Evolutionary conservation across 2,113 vertebrate species (phyloP).

Genomic region (Scomber scombrus): DNA sequence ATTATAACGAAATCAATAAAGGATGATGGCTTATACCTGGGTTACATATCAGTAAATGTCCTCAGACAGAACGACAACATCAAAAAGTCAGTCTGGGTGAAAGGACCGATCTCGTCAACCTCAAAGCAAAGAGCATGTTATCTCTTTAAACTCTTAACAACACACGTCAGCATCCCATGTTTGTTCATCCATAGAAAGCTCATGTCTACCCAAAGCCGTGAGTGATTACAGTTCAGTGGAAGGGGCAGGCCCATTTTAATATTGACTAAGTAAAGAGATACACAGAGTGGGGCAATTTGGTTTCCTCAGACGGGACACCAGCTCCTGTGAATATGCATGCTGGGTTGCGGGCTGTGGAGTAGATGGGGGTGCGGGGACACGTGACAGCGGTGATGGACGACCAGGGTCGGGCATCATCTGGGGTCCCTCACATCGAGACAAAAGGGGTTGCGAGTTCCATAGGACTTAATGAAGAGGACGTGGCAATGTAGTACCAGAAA

Average conservation of each 20-base stretch:
- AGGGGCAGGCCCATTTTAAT: slow-evolving; percentile 84
- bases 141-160: slow-evolving; percentile 34
- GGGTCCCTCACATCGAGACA: slow-evolving; percentile 67
- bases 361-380: slow-evolving; percentile 53
- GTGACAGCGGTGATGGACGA: slow-evolving; percentile 84
- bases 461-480: slow-evolving; percentile 72
- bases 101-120: background rate
- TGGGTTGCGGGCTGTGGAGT: slow-evolving; percentile 54
- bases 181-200: slow-evolving; percentile 48
- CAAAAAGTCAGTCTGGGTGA: background rate
- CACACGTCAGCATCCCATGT: slow-evolving; percentile 8
- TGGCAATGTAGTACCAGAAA: slow-evolving; percentile 46
- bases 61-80: background rate
- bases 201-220: slow-evolving; percentile 69
- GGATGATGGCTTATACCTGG: background rate
- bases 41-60: background rate
- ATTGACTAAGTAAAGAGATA: slow-evolving; percentile 73
- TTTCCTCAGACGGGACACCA: slow-evolving; percentile 77
- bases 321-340: slow-evolving; percentile 84
- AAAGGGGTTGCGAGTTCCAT: slow-evolving; percentile 61
- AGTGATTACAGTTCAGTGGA: slow-evolving; percentile 82
- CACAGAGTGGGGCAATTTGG: slow-evolving; percentile 65
- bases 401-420: slow-evolving; percentile 76
- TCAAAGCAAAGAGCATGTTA: background rate
- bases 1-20: background rate